Evolutionary conservation across 2,888 invertebrate species (phyloP).

Genomic region (Pristionchus exspectatus): DNA sequence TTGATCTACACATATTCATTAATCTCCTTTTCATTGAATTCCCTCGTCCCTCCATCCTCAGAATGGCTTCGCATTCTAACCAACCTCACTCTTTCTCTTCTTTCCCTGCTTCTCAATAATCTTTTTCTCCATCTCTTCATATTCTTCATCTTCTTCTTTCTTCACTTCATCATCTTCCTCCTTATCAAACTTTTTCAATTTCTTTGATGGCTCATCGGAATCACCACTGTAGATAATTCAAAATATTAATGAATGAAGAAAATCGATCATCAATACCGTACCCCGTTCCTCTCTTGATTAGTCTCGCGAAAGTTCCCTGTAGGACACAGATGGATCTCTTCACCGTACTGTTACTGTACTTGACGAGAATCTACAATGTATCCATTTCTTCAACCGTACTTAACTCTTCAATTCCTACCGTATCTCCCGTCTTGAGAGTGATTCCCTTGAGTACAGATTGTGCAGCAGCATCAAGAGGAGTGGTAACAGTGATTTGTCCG

Average conservation of each 20-base stretch:
- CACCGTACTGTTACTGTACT: constrained; percentile 24
- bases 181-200: not conserved
- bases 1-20: constrained; percentile 28
- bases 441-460: constrained; percentile 41
- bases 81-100: constrained; percentile 1
- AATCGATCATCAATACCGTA: not conserved
- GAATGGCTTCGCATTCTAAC: not conserved
- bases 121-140: constrained; percentile 8
- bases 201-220: not conserved
- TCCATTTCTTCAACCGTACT: not conserved
- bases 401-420: not conserved
- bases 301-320: constrained; percentile 19
- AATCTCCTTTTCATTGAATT: not conserved
- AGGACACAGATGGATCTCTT: constrained; percentile 39
- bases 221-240: constrained; percentile 2
- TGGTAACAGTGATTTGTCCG: constrained; percentile 10
- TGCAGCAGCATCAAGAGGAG: not conserved
- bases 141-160: constrained; percentile 3
- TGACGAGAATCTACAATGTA: constrained; percentile 23
- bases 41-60: not conserved
- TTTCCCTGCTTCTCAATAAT: not conserved
- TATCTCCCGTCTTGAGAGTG: constrained; percentile 40
- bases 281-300: constrained; percentile 47
- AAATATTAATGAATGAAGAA: not conserved
- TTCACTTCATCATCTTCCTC: not conserved